Conservation (phyloP, 2,797 vertebrate species). For the Macrochelys suwanniensis region DNA sequence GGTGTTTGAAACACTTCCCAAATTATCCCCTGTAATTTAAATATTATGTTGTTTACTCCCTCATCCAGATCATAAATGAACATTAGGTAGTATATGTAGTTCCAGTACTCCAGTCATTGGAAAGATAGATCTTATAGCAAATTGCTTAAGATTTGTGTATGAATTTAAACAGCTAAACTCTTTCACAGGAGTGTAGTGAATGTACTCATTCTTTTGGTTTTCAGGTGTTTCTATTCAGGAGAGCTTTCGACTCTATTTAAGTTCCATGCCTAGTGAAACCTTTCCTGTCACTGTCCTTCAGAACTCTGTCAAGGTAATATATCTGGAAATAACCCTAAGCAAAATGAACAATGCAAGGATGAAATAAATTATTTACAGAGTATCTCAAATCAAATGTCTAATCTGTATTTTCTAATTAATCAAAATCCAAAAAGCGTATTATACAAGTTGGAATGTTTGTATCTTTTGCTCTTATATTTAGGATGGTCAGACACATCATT, state of each 20-base stretch:
- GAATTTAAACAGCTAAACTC: background rate
- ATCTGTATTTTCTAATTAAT: background rate
- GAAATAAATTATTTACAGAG: background rate
- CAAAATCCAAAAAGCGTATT: background rate
- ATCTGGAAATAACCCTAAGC: background rate
- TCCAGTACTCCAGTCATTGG: background rate
- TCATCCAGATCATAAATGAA: background rate
- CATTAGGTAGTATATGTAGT: background rate
- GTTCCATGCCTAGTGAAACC: conserved; percentile 88
- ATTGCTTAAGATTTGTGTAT: background rate
- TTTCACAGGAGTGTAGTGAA: background rate
- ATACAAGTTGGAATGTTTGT: background rate
- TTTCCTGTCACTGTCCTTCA: conserved; percentile 91
- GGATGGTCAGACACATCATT: background rate
- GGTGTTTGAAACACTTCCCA: background rate
- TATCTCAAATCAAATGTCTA: background rate
- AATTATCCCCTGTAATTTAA: background rate
- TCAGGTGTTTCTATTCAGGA: conserved; percentile 84
- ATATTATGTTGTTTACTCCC: background rate
- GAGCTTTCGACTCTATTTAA: conserved; percentile 89
- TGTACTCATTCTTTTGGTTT: background rate
- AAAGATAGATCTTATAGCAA: background rate
- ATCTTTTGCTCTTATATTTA: background rate
- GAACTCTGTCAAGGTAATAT: conserved; percentile 90
- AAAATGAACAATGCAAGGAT: background rate